Percentiles rank a stretch among this genome's conserved stretches.
These are phyloP conservation scores for Scolanthus callimorphus DNA, from an alignment of 92 coral and sea anemone species.

Conservation along the genomic window DNA sequence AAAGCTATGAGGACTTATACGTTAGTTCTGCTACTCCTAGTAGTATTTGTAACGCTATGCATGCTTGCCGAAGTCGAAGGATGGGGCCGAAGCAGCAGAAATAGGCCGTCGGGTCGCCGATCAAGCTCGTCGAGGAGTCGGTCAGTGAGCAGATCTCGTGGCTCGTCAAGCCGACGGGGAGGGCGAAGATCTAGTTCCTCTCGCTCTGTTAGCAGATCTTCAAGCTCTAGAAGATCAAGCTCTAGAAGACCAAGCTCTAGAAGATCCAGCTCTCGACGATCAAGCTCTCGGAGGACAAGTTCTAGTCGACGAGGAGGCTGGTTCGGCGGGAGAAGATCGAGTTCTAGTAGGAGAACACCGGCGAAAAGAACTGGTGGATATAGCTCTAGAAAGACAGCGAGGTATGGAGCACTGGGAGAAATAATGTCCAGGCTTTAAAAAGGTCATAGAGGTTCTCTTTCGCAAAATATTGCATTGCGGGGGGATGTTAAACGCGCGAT, in stretches of 20 bases:
- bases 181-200: background rate
- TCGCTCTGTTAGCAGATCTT: background rate
- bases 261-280: slow-evolving; percentile 2
- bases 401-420: slow-evolving; percentile 1
- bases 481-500: background rate
- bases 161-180: background rate
- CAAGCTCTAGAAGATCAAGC: background rate
- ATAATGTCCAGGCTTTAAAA: background rate
- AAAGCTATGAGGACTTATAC: slow-evolving; percentile 37
- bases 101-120: background rate
- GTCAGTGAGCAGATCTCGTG: background rate
- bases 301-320: slow-evolving; percentile 10
- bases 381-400: slow-evolving; percentile 21
- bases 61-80: slow-evolving; percentile 43
- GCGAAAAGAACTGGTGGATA: background rate
- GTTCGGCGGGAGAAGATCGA: slow-evolving; percentile 12
- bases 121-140: slow-evolving; percentile 6
- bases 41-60: slow-evolving; percentile 34
- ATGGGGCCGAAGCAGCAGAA: slow-evolving; percentile 30
- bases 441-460: no score
- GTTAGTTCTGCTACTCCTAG: slow-evolving; percentile 24
- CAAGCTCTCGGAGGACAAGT: background rate
- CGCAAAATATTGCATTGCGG: background rate
- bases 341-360: background rate
- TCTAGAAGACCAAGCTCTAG: slow-evolving; percentile 8